Conservation (phyloP, 2,888 invertebrate genomes). For the Rhimphoctona megacephalus region DNA sequence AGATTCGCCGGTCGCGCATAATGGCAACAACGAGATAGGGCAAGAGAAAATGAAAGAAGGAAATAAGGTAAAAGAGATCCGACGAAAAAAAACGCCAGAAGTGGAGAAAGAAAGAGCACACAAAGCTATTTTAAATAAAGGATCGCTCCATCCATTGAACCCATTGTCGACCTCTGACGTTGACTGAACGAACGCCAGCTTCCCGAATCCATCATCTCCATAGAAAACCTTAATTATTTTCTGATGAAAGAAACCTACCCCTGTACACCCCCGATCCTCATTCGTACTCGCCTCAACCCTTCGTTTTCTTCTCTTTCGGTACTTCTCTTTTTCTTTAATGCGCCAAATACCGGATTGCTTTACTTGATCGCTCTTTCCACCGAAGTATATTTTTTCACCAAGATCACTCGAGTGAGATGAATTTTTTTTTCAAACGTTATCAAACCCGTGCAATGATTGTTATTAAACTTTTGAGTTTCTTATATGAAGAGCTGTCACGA, state of each 20-base stretch:
- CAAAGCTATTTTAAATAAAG: slow-evolving; percentile 85
- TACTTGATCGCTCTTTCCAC: slow-evolving; percentile 15
- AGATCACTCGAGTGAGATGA: neutral
- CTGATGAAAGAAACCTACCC: slow-evolving; percentile 82
- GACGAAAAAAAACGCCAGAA: slow-evolving; percentile 60
- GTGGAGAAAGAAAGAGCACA: slow-evolving; percentile 76
- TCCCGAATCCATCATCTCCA: slow-evolving; percentile 84
- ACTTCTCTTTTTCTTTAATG: slow-evolving; percentile 53
- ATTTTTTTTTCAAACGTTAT: neutral
- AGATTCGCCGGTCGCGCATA: slow-evolving; percentile 72
- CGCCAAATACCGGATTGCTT: slow-evolving; percentile 42
- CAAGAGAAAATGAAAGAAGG: slow-evolving; percentile 41
- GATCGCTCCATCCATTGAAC: slow-evolving; percentile 84
- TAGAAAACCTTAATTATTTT: slow-evolving; percentile 85
- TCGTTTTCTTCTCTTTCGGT: slow-evolving; percentile 54
- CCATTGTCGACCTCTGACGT: slow-evolving; percentile 84
- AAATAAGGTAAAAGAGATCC: slow-evolving; percentile 63
- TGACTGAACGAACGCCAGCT: slow-evolving; percentile 74
- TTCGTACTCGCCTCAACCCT: slow-evolving; percentile 55
- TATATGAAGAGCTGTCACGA: neutral
- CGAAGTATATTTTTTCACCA: neutral
- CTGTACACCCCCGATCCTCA: slow-evolving; percentile 56
- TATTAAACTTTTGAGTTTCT: neutral
- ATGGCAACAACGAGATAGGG: slow-evolving; percentile 52
- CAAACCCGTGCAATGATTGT: too few relatives aligned